Percentiles rank a stretch among this genome's conserved stretches.
These are phyloP conservation scores for Orchesellides sinensis DNA, from an alignment of 2,888 invertebrate genomes.

Conservation along the genomic window DNA sequence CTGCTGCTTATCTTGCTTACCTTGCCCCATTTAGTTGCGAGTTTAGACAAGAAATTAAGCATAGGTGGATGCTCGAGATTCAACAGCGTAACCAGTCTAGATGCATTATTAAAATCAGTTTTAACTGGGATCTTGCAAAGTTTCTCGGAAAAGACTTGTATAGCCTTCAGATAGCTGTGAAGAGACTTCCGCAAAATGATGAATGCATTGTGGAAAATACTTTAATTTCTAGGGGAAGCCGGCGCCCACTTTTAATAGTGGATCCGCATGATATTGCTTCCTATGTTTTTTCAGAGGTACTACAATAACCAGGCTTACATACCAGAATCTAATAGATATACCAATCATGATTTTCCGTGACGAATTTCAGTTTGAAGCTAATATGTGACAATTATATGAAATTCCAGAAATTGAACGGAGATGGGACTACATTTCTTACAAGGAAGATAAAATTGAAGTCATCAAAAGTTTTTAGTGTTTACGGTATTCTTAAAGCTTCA, in stretches of 20 bases:
- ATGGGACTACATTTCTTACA: too few species aligned
- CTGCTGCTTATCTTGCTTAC: slow-evolving; percentile 21
- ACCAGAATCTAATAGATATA: too few species aligned
- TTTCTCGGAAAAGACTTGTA: background rate
- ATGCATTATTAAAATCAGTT: background rate
- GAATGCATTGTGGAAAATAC: slow-evolving; percentile 10
- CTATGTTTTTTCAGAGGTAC: too few species aligned
- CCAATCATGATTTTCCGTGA: too few species aligned
- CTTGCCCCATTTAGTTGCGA: background rate
- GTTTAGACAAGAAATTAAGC: background rate
- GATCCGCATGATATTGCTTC: slow-evolving; percentile 22
- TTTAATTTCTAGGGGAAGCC: background rate
- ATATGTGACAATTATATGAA: too few species aligned
- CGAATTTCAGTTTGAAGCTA: too few species aligned
- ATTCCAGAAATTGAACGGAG: too few species aligned
- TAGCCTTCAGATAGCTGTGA: background rate
- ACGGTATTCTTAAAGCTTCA: too few species aligned
- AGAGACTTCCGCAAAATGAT: background rate
- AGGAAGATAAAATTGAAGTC: too few species aligned
- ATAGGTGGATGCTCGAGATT: background rate
- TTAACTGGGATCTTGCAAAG: background rate
- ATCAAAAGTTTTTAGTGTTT: too few species aligned
- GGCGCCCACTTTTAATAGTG: background rate
- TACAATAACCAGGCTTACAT: too few species aligned
- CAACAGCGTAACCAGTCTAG: background rate